Evolutionary conservation across 2,888 invertebrate genomes (phyloP).

Genomic region (Melinopterus prodromus): DNA sequence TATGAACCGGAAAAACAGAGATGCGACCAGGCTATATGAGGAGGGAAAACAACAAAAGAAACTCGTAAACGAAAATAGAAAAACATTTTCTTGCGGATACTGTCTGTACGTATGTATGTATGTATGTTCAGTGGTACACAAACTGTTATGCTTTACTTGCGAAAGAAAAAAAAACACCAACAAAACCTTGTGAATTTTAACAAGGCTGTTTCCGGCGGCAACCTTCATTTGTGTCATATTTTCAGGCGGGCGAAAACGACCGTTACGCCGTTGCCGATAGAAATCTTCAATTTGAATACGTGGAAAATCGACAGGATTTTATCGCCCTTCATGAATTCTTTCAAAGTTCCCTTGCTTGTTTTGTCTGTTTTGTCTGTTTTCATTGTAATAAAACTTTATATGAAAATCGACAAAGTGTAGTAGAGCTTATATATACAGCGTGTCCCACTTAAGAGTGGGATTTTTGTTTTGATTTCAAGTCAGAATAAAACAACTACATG

Average conservation of each 20-base stretch:
- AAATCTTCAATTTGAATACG: conserved; percentile 4
- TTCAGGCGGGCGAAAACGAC: neutral
- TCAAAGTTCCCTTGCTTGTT: neutral
- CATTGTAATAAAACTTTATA: neutral
- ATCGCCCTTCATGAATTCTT: neutral
- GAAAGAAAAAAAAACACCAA: neutral
- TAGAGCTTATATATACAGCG: neutral
- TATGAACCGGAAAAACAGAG: neutral
- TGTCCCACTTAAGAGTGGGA: too few relatives aligned
- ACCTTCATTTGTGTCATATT: neutral
- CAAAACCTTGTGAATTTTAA: neutral
- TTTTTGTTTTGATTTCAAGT: too few relatives aligned
- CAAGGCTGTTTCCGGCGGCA: neutral
- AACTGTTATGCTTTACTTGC: neutral
- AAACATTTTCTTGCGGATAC: neutral
- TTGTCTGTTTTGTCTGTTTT: neutral
- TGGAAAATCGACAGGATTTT: neutral
- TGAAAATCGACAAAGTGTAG: neutral
- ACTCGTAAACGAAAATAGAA: neutral
- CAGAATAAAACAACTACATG: too few relatives aligned
- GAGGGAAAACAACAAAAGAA: neutral
- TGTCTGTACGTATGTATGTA: neutral
- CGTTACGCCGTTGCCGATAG: neutral
- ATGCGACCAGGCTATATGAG: neutral
- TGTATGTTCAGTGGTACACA: neutral